phyloP scores from a whole-genome alignment of 2,888 invertebrate species.

The Hymenopus coronatus region DNA sequence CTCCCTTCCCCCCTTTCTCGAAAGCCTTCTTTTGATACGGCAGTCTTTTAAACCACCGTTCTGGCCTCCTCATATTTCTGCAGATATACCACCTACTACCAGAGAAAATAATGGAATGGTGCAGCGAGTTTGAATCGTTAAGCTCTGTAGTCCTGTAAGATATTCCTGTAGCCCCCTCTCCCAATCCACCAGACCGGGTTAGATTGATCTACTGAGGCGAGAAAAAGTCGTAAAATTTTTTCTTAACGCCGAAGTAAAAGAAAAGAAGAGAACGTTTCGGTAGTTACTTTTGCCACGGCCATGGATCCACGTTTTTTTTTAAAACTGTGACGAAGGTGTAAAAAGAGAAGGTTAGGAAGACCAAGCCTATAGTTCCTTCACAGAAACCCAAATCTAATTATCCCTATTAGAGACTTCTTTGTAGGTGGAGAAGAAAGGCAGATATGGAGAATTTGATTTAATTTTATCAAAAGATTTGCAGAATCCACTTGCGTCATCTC shows the following conservation, averaged over 20 bases:
- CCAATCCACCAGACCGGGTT: neutral
- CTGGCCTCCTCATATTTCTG: neutral
- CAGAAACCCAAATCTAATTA: neutral
- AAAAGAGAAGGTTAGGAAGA: neutral
- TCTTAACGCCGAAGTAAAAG: neutral
- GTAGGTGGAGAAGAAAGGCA: too few relatives aligned
- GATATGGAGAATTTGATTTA: too few relatives aligned
- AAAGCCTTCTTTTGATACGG: neutral
- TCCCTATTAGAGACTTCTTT: neutral
- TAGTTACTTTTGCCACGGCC: neutral
- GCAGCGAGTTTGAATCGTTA: neutral
- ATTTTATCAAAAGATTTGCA: too few relatives aligned
- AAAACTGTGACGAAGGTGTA: neutral
- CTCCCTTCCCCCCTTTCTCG: neutral
- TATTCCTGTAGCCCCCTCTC: neutral
- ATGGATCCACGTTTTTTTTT: neutral
- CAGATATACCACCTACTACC: neutral
- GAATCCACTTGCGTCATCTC: too few relatives aligned
- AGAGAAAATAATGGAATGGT: neutral
- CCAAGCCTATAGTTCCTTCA: neutral
- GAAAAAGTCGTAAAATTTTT: neutral
- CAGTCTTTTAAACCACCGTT: neutral
- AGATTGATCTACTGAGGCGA: neutral
- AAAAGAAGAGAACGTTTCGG: neutral
- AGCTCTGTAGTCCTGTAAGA: neutral